These are phyloP conservation scores for Myotis brandtii DNA, from an alignment of 2,113 vertebrate genomes.

Conservation along the genomic window DNA sequence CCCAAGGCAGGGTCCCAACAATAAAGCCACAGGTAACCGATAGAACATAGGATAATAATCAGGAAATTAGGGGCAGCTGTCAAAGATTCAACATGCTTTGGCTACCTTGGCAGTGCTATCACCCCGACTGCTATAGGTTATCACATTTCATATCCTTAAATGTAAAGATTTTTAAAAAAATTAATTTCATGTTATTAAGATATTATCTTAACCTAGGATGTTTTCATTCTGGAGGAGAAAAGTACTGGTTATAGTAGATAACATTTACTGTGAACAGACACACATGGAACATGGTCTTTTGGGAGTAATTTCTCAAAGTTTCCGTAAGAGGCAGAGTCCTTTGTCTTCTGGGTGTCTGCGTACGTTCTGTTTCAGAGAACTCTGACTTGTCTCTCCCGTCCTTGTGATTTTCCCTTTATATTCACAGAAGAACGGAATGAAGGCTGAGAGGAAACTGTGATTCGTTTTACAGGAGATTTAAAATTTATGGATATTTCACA, in stretches of 20 bases:
- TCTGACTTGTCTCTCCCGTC: slow-evolving; percentile 45
- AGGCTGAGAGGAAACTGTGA: not conserved
- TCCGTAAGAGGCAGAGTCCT: not conserved
- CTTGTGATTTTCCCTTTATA: slow-evolving; percentile 50
- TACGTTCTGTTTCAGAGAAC: slow-evolving; percentile 47
- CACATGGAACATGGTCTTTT: slow-evolving; percentile 36
- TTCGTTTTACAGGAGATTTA: slow-evolving; percentile 47
- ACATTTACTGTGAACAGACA: slow-evolving; percentile 59
- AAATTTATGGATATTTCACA: slow-evolving; percentile 11
- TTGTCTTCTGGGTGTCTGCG: not conserved
- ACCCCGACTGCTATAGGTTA: not conserved
- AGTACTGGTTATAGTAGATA: not conserved
- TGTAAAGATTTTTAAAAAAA: not conserved
- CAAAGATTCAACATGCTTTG: not conserved
- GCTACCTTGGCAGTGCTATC: not conserved
- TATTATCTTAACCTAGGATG: not conserved
- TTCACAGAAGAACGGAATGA: slow-evolving; percentile 16
- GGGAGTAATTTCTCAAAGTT: slow-evolving; percentile 49
- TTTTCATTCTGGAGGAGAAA: not conserved
- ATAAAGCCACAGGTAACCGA: not conserved
- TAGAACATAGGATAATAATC: not conserved
- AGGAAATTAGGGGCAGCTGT: not conserved
- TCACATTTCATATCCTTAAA: not conserved
- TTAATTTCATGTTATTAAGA: not conserved
- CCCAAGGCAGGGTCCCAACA: not conserved